Evolutionary conservation across 2,113 vertebrate species (phyloP).

Genomic region (Mustelus asterias): DNA sequence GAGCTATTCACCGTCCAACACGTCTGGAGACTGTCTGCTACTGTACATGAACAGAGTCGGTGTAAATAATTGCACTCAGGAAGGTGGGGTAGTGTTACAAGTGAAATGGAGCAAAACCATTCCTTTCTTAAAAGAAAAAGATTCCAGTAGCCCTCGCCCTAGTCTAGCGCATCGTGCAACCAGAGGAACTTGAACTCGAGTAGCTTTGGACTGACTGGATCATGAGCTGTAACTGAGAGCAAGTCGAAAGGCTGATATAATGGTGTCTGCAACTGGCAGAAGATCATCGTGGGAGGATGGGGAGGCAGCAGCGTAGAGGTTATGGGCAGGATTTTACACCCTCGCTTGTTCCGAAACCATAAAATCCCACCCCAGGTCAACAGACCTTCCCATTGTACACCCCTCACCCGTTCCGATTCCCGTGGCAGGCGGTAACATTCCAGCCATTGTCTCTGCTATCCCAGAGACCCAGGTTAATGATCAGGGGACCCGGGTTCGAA

Average conservation of each 20-base stretch:
- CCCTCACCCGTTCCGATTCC: too few relatives aligned
- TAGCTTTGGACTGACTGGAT: neutral
- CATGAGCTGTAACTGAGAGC: neutral
- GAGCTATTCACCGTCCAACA: neutral
- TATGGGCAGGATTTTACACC: too few relatives aligned
- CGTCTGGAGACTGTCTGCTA: neutral
- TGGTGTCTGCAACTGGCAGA: neutral
- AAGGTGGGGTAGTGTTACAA: constrained; percentile 17
- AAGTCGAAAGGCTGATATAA: neutral
- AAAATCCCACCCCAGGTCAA: too few relatives aligned
- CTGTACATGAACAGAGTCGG: neutral
- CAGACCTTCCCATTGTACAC: too few relatives aligned
- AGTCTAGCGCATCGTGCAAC: neutral
- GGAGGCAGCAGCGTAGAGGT: too few relatives aligned
- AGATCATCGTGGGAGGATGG: neutral
- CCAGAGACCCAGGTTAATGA: too few relatives aligned
- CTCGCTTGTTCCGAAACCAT: too few relatives aligned
- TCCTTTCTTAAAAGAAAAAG: neutral
- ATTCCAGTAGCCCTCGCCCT: neutral
- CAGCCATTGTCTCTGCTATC: too few relatives aligned
- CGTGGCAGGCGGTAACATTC: too few relatives aligned
- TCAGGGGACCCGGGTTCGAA: too few relatives aligned
- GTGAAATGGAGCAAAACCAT: constrained; percentile 1
- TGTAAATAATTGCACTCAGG: neutral
- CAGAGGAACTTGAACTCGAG: neutral